Evolutionary conservation across 2,113 vertebrate genomes (phyloP).

Genomic region (Acrocephalus arundinaceus): DNA sequence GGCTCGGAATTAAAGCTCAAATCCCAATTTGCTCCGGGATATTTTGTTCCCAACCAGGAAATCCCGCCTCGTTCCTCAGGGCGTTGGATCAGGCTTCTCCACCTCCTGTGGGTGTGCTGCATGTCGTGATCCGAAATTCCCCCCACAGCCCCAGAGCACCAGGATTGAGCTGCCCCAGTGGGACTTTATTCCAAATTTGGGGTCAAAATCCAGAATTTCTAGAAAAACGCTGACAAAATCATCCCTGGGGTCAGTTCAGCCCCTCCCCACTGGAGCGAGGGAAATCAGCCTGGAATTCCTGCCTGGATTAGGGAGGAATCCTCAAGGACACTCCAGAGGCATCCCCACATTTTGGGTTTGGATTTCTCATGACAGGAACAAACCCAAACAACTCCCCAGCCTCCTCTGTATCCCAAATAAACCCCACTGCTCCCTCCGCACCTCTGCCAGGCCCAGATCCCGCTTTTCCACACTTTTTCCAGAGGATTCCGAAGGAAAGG

Average conservation of each 20-base stretch:
- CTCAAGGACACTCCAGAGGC: neutral
- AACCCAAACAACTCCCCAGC: neutral
- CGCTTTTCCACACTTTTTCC: neutral
- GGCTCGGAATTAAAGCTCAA: neutral
- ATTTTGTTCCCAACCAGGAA: neutral
- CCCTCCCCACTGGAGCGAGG: neutral
- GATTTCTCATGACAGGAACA: too few relatives aligned
- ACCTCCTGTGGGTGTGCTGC: neutral
- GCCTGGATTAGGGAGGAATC: neutral
- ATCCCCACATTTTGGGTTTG: neutral
- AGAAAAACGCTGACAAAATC: neutral
- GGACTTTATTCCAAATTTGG: too few relatives aligned
- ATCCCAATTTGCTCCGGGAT: neutral
- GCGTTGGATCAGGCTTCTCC: neutral
- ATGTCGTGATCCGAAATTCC: neutral
- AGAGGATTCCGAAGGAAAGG: neutral
- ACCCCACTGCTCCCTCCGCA: neutral
- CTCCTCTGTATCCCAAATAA: neutral
- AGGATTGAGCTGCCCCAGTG: neutral
- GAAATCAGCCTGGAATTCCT: neutral
- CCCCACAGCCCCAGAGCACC: neutral
- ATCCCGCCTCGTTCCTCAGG: neutral
- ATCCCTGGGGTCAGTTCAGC: neutral
- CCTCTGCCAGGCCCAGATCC: neutral
- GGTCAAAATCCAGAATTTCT: accelerated